Base-by-base conservation (phyloP, 2,888 invertebrate species). In the Drosophila seclusa region DNA sequence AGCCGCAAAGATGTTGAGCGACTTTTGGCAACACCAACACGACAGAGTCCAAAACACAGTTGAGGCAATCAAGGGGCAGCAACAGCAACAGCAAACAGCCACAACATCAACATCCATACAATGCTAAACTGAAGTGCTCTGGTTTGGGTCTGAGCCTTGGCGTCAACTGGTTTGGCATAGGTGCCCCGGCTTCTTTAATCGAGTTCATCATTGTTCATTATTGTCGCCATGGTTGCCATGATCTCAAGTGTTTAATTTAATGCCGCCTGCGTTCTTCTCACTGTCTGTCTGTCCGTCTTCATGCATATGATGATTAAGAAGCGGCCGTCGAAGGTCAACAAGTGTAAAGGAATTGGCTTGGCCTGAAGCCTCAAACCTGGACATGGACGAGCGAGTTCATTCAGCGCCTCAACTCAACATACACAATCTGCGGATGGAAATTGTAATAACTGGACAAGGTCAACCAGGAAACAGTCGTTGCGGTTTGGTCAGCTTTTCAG, bases 141-240 rank as follows among this genome's bases (percentile, higher is more conserved):
- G 76, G 73, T 75, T 71, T 61, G 78, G 29, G 57, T 24, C 69
- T 61, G 75, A 64, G 64, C 52, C 64, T 65, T 58, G 60, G 45
- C 34, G 55, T 66, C 70, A 84, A 87, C 83, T 82, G 87, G 83
- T 87, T 87, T 84, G 76, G 70, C 76, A 64, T 66, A 61, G 65
- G 42, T 50, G 31, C 29, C 65, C 55, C 55, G 62, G 68, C 82
- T 74, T 78, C 89, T 87, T 89, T 84, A 85, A 87, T 87, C 85
- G 82, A 89, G 85, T 85, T 86, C 85, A 86, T 86, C 85, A 89
- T 84, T 86, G 85, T 87, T 86, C 85, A 89, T 86, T 86, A 89
- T 89, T 86, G 85, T 86, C 88, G 85, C 85, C 85, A 87, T 66
- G 82, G 82, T 67, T 83, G 68, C 61, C 76, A 78, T 68, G 81